Evolutionary conservation across 2,797 vertebrate species (phyloP), one percentile per base, ranked within the genome.

Genomic region (Syndactyla subalaris): DNA sequence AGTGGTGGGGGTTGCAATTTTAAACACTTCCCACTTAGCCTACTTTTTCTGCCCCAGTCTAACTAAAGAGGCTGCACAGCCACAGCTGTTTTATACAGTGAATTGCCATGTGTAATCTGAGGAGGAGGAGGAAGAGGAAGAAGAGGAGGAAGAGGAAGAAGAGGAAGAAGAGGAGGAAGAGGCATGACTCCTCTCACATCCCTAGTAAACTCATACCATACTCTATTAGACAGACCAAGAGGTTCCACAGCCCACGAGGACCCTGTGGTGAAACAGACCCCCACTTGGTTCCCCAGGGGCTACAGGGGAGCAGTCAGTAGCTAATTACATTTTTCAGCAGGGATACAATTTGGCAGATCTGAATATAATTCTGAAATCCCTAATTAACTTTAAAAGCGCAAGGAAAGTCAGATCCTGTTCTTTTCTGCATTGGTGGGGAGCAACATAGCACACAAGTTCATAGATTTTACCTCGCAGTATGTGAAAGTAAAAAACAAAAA

Each of bases 51-150:
- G 10, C 8, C 24, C 3, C 30, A n/a, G 8, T 34, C 51, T 74
- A 58, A 19, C 11, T 34, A 32, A 76, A 74, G 19, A n/a, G 15
- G 5, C 32, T 79, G 43, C 43, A 55, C 7, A 72, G 17, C 7
- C 43, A 39, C 48, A 66, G 48, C 21, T 66, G 32, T 48, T 82
- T 76, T n/a, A 41, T 23, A 14, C 15, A 41, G 36, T 52, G 45
- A 86, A 46, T 51, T 48, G 67, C 3, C 3, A 2, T 2, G 2
- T 7, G 8, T 22, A 65, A 66, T 32, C 11, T 0, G 0, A 5
- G 7, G 5, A 80, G 34, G 21, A 70, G 41, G 36, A 52, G 14
- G 49, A 51, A 15, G 16, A 29, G 11, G 11, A 52, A 54, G 51
- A 52, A 16, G 49, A 51, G 49, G 16, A 29, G 17, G 11, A 52